Base-by-base conservation (phyloP, 2,888 invertebrate genomes). In the Sepiola atlantica region DNA sequence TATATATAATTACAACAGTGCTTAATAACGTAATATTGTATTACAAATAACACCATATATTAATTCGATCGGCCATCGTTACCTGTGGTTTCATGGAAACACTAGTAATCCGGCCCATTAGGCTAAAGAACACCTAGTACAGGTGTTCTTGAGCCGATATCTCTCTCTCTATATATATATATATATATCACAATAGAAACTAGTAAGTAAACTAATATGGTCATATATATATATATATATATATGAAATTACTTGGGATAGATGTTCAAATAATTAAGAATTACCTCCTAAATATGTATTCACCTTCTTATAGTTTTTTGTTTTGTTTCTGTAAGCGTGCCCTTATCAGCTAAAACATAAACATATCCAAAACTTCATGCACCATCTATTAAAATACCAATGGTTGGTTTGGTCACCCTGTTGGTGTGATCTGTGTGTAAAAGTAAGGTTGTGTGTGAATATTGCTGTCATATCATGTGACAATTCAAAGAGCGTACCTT, bases 211-310 rank as follows among this genome's bases (percentile, higher is more conserved):
- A n/a, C n/a, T n/a, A n/a, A n/a, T n/a, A n/a, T n/a, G n/a, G n/a
- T n/a, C n/a, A n/a, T n/a, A n/a, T n/a, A n/a, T n/a, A n/a, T n/a
- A n/a, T n/a, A n/a, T n/a, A n/a, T n/a, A n/a, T n/a, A n/a, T n/a
- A n/a, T n/a, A n/a, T n/a, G n/a, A n/a, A n/a, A n/a, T n/a, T n/a
- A n/a, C n/a, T n/a, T n/a, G 77, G n/a, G n/a, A 77, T 16, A 77
- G n/a, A 77, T 77, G 77, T 77, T n/a, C 77, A 77, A n/a, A 77
- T 16, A 77, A n/a, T 77, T 77, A 77, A 77, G 77, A 77, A 77
- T 77, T n/a, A n/a, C 77, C 32, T 18, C n/a, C 77, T n/a, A 77
- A 77, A 32, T 32, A 77, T 77, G 77, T 77, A 77, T 14, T 77
- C 10, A 28, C 0, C 10, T 61, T 57, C 21, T 8, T 61, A 21